Evolutionary conservation across 2,888 invertebrate genomes (phyloP).

Genomic region (Ophraella communa): DNA sequence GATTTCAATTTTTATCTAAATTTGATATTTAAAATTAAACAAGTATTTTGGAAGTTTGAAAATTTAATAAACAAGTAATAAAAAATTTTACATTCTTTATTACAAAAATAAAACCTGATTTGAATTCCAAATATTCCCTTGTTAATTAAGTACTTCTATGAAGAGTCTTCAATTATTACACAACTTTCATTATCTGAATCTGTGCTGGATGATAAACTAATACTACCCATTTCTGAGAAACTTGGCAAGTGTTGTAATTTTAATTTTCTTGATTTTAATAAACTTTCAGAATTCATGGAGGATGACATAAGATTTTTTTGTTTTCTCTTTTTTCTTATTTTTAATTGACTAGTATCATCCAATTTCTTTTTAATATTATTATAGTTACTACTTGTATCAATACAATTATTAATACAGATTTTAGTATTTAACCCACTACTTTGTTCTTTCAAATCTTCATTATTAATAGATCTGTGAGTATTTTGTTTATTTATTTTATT

Average conservation of each 20-base stretch:
- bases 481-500: not conserved
- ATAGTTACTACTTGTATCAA: not conserved
- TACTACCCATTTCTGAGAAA: not conserved
- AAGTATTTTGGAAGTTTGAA: too few relatives aligned
- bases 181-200: not conserved
- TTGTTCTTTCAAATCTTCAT: not conserved
- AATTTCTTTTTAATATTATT: too few relatives aligned
- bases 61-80: too few relatives aligned
- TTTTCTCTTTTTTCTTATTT: not conserved
- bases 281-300: not conserved
- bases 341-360: too few relatives aligned
- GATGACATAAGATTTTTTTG: not conserved
- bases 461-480: not conserved
- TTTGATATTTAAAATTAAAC: too few relatives aligned
- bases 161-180: not conserved
- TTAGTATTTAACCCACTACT: not conserved
- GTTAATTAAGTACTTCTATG: not conserved
- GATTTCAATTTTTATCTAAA: too few relatives aligned
- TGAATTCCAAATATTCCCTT: not conserved
- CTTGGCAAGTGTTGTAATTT: not conserved
- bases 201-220: not conserved
- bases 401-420: not conserved
- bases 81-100: too few relatives aligned
- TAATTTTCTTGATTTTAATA: not conserved
- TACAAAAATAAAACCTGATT: too few relatives aligned